Conservation (phyloP, 2,888 invertebrate genomes). For the Plebejus anna region DNA sequence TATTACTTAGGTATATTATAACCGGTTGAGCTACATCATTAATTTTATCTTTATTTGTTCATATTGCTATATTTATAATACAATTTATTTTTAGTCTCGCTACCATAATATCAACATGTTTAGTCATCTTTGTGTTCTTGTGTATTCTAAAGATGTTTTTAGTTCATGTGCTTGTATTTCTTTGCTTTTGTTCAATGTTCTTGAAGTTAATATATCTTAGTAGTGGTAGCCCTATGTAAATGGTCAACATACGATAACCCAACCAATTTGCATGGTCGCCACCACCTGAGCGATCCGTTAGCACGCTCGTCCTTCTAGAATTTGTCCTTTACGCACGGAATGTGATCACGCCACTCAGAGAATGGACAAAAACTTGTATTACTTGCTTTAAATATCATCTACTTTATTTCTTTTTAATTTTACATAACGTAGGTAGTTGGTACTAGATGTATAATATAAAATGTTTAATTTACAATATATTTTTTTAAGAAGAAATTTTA, state of each 20-base stretch:
- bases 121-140: not conserved
- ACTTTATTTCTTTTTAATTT: not conserved
- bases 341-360: conserved; percentile 45
- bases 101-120: not conserved
- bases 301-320: conserved; percentile 35
- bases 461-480: no score
- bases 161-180: not conserved
- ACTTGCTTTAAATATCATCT: conserved; percentile 30
- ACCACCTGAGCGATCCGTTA: conserved; percentile 35
- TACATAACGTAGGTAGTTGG: not conserved
- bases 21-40: not conserved
- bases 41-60: not conserved
- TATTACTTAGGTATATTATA: not conserved
- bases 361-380: conserved; percentile 21
- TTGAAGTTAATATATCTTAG: not conserved
- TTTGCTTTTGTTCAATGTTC: not conserved
- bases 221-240: conserved; percentile 31
- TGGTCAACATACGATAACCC: conserved; percentile 49
- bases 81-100: not conserved
- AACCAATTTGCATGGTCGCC: conserved; percentile 44
- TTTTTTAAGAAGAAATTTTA: no score
- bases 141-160: not conserved
- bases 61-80: not conserved
- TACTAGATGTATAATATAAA: not conserved
- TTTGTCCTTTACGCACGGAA: conserved; percentile 41